A percentile compares a stretch with the other conserved stretches of the same genome.
Conservation (phyloP, 2,888 invertebrate species). For the Tillus elongatus region DNA sequence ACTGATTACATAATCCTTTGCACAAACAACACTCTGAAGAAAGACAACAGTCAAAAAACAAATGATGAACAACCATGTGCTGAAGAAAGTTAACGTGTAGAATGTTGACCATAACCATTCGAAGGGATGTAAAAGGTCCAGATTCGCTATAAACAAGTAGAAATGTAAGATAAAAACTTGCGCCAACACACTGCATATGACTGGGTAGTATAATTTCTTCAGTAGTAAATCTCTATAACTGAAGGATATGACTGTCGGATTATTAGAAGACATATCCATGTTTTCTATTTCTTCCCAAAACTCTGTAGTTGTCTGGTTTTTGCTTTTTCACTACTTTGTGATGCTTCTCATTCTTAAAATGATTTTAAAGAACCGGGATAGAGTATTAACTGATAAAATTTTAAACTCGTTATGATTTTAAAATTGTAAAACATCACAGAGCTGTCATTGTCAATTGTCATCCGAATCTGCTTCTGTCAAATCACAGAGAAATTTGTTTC, state of each 20-base stretch:
- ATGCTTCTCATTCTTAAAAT: no score
- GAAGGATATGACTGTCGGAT: slow-evolving; percentile 26
- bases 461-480: no score
- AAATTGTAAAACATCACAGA: no score
- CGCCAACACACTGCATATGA: slow-evolving; percentile 35
- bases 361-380: no score
- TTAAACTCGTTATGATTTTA: no score
- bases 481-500: no score
- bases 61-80: slow-evolving; percentile 57
- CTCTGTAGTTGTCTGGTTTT: no score
- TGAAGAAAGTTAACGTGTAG: slow-evolving; percentile 49
- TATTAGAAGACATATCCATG: no score
- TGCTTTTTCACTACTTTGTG: no score
- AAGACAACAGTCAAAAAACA: slow-evolving; percentile 56
- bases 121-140: slow-evolving; percentile 54
- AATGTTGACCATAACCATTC: slow-evolving; percentile 56
- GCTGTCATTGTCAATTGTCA: no score
- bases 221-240: slow-evolving; percentile 51
- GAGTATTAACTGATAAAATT: no score
- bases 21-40: slow-evolving; percentile 62
- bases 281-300: no score
- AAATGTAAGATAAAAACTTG: slow-evolving; percentile 33
- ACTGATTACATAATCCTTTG: slow-evolving; percentile 57
- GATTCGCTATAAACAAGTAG: slow-evolving; percentile 47
- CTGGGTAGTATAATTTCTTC: slow-evolving; percentile 47